phyloP scores from a whole-genome alignment of 2,888 invertebrate species.

The Hedya salicella region DNA sequence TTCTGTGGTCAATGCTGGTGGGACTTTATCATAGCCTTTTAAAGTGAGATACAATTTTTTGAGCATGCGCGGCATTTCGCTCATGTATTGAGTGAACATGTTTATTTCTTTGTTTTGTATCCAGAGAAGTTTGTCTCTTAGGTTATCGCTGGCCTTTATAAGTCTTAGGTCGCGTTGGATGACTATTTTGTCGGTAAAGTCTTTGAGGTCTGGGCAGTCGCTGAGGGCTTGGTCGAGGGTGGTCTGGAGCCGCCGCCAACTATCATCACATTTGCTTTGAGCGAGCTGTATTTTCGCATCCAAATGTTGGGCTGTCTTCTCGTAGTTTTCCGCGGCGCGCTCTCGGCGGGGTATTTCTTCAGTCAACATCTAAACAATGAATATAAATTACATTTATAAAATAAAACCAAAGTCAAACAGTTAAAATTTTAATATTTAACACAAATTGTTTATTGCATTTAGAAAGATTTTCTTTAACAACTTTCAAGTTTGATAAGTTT shows the following conservation, averaged over 20 bases:
- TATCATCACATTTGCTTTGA: constrained; percentile 68
- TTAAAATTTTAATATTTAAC: constrained; percentile 13
- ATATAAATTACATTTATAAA: constrained; percentile 20
- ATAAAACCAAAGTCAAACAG: not conserved
- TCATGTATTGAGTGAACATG: constrained; percentile 78
- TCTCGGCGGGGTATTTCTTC: constrained; percentile 77
- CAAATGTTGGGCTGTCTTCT: constrained; percentile 65
- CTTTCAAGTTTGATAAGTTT: not conserved
- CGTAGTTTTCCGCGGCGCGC: constrained; percentile 68
- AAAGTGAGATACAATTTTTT: constrained; percentile 85
- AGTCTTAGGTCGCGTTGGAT: constrained; percentile 67
- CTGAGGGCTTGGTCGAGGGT: constrained; percentile 61
- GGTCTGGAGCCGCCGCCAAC: constrained; percentile 57
- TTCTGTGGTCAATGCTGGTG: constrained; percentile 82
- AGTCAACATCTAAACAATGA: constrained; percentile 63
- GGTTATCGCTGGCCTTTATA: constrained; percentile 70
- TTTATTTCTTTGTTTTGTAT: constrained; percentile 82
- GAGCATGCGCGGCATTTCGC: constrained; percentile 81
- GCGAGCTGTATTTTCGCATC: constrained; percentile 65
- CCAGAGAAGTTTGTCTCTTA: constrained; percentile 63
- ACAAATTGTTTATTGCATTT: not conserved
- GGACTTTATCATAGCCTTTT: constrained; percentile 84
- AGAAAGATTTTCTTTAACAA: not conserved
- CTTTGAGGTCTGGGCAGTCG: constrained; percentile 62
- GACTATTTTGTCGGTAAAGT: constrained; percentile 63